Conservation (phyloP, 2,888 invertebrate genomes). For the Caenorhabditis sp. region DNA sequence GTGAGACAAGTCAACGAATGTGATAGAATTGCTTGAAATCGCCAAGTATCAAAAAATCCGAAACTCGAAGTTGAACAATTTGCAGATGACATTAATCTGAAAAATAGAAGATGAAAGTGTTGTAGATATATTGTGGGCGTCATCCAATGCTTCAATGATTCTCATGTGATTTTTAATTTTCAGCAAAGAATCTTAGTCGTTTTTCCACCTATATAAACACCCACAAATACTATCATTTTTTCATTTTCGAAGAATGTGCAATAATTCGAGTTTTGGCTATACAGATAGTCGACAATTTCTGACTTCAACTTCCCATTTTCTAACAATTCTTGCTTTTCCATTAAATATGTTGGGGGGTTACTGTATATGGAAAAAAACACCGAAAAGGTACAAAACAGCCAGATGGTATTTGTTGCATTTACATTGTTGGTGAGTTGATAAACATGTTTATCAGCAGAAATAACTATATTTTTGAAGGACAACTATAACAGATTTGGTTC, state of each 20-base stretch:
- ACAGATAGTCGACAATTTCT: constrained; percentile 27
- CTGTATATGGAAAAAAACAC: constrained; percentile 30
- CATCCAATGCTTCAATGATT: no score
- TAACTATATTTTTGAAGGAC: constrained; percentile 15
- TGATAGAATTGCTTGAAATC: constrained; percentile 21
- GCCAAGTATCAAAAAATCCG: constrained; percentile 24
- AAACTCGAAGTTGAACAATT: constrained; percentile 1
- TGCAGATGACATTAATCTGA: no score
- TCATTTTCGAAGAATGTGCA: not conserved
- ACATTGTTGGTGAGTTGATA: constrained; percentile 17
- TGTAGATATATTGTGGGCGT: no score
- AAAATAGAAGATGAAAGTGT: no score
- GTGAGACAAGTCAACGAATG: constrained; percentile 15
- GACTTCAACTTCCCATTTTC: constrained; percentile 20
- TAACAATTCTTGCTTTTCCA: constrained; percentile 14
- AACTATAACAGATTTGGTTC: constrained; percentile 22
- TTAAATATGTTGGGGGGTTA: constrained; percentile 30
- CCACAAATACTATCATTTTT: no score
- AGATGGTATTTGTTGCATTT: constrained; percentile 31
- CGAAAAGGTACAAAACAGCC: constrained; percentile 19
- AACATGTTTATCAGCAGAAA: not conserved
- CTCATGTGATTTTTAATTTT: no score
- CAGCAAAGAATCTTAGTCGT: no score
- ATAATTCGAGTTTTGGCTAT: constrained; percentile 15
- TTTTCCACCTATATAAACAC: no score